Evolutionary conservation across 30 jellyfish, hydroid and myxozoan species (phyloP).

Genomic region (Sanderia malayensis): DNA sequence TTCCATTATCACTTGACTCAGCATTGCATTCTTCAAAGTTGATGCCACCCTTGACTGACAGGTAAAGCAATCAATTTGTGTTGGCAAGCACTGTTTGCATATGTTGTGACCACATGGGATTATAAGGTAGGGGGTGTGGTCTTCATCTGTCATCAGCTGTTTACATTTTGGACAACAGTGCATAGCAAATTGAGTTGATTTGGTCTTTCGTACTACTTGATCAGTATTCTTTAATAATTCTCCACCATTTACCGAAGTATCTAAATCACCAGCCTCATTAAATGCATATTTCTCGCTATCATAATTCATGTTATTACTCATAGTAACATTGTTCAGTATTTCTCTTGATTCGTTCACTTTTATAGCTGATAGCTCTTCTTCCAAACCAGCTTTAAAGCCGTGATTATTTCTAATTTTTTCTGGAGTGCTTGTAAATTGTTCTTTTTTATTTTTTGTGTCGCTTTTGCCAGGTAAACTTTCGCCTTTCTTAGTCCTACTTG

Average conservation of each 20-base stretch:
- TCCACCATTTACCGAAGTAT: neutral
- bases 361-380: conserved; percentile 24
- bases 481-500: neutral
- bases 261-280: too few species aligned
- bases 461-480: neutral
- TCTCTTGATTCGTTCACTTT: neutral
- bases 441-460: neutral
- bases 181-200: conserved; percentile 25
- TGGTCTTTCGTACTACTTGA: neutral
- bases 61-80: conserved; percentile 34
- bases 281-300: neutral
- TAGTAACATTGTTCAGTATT: neutral
- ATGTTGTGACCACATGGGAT: conserved; percentile 73
- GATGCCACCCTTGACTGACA: conserved; percentile 47
- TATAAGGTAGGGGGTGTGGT: conserved; percentile 26
- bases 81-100: conserved; percentile 42
- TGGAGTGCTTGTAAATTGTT: conserved; percentile 42
- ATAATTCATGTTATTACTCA: neutral
- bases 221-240: neutral
- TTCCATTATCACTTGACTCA: conserved; percentile 40
- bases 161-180: conserved; percentile 65
- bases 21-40: conserved; percentile 34
- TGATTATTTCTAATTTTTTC: neutral
- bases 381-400: neutral
- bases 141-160: conserved; percentile 34